Conservation (phyloP, 2,888 invertebrate genomes). For the Calliphora vomitoria region DNA sequence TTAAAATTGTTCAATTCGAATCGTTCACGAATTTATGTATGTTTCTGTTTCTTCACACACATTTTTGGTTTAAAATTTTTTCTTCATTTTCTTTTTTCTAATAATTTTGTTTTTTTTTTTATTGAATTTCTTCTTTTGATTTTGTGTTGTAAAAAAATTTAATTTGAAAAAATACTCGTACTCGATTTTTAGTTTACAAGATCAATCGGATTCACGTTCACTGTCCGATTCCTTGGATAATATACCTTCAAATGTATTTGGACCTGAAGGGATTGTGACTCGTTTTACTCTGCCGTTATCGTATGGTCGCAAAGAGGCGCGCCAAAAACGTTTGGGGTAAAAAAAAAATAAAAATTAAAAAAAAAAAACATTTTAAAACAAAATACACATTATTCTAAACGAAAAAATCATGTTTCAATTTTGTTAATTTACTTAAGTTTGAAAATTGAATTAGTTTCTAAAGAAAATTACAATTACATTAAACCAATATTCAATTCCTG, state of each 20-base stretch:
- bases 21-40: background rate
- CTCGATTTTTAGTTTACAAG: conserved; percentile 84
- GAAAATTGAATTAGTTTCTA: background rate
- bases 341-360: conserved; percentile 84
- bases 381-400: background rate
- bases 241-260: conserved; percentile 86
- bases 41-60: background rate
- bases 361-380: background rate
- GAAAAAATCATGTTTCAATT: background rate
- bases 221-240: conserved; percentile 87
- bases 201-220: conserved; percentile 85
- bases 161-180: conserved; percentile 65
- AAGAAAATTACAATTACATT: background rate
- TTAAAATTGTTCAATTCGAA: background rate
- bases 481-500: background rate
- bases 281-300: conserved; percentile 90
- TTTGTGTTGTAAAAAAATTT: conserved; percentile 42
- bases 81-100: conserved; percentile 27
- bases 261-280: conserved; percentile 87
- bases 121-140: conserved; percentile 44
- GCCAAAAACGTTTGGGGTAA: conserved; percentile 94
- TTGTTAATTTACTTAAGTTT: conserved; percentile 22
- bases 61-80: conserved; percentile 26
- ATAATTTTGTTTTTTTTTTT: conserved; percentile 22
- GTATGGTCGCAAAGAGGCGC: conserved; percentile 91